Evolutionary conservation across 2,113 vertebrate genomes (phyloP).

Genomic region (Recurvirostra avosetta): DNA sequence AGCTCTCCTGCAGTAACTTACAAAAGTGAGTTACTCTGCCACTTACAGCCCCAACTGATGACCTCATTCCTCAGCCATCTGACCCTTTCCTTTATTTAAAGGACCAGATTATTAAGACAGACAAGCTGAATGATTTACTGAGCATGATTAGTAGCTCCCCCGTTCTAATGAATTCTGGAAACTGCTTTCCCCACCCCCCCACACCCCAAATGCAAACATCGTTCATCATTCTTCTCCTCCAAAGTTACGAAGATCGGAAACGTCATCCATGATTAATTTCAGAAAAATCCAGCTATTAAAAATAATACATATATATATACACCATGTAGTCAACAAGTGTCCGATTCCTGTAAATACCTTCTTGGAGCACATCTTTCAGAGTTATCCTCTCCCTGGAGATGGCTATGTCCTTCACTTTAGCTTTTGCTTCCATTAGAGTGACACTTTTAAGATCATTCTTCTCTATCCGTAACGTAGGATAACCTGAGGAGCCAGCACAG

Average conservation of each 20-base stretch:
- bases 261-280: neutral
- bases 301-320: neutral
- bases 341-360: slow-evolving; percentile 78
- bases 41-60: neutral
- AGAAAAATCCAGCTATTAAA: neutral
- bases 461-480: slow-evolving; percentile 95
- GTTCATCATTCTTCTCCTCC: neutral
- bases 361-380: slow-evolving; percentile 91
- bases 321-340: neutral
- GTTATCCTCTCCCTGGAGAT: slow-evolving; percentile 96
- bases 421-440: slow-evolving; percentile 93
- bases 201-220: neutral
- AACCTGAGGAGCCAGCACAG: slow-evolving; percentile 86
- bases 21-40: neutral
- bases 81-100: neutral
- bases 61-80: neutral
- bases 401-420: slow-evolving; percentile 96
- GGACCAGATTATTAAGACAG: neutral
- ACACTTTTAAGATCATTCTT: slow-evolving; percentile 98
- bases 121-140: neutral
- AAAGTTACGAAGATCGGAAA: neutral
- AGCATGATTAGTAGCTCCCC: neutral
- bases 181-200: neutral
- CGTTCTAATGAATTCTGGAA: neutral
- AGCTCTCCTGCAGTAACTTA: neutral